Conservation (phyloP, 2,888 invertebrate species). For the Philaethria dido region DNA sequence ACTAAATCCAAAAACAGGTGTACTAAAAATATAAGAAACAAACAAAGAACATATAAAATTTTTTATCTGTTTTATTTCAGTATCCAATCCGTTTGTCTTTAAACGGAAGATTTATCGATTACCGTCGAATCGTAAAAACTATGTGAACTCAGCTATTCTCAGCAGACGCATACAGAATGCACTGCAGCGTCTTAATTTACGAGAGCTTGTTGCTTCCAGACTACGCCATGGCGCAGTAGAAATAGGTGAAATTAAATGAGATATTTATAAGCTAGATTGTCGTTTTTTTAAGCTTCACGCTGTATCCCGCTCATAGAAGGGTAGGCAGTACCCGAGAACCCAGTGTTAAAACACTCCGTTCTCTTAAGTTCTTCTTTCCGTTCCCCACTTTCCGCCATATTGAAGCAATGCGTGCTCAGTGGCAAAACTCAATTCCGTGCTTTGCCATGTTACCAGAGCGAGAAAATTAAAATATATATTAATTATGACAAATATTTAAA, state of each 20-base stretch:
- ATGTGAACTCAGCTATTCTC: slow-evolving; percentile 24
- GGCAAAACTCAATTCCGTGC: too few relatives aligned
- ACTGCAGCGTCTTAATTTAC: slow-evolving; percentile 23
- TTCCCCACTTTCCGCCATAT: too few relatives aligned
- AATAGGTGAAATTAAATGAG: background rate
- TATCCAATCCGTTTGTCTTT: slow-evolving; percentile 27
- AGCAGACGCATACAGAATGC: slow-evolving; percentile 22
- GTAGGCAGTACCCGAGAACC: too few relatives aligned
- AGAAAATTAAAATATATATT: too few relatives aligned
- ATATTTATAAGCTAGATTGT: background rate
- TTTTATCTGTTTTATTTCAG: slow-evolving; percentile 19
- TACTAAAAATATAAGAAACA: background rate
- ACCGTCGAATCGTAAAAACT: slow-evolving; percentile 30
- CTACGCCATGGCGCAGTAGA: background rate
- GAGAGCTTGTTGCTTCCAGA: slow-evolving; percentile 18
- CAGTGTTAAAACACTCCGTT: too few relatives aligned
- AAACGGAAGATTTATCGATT: slow-evolving; percentile 31
- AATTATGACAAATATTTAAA: too few relatives aligned
- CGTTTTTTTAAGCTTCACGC: too few relatives aligned
- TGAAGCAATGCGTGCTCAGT: too few relatives aligned
- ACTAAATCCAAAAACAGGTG: too few relatives aligned
- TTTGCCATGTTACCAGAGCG: too few relatives aligned
- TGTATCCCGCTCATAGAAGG: too few relatives aligned
- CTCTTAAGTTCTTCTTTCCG: too few relatives aligned
- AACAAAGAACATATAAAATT: background rate